Conservation (phyloP, 2,113 vertebrate species). For the Heterochromis multidens region DNA sequence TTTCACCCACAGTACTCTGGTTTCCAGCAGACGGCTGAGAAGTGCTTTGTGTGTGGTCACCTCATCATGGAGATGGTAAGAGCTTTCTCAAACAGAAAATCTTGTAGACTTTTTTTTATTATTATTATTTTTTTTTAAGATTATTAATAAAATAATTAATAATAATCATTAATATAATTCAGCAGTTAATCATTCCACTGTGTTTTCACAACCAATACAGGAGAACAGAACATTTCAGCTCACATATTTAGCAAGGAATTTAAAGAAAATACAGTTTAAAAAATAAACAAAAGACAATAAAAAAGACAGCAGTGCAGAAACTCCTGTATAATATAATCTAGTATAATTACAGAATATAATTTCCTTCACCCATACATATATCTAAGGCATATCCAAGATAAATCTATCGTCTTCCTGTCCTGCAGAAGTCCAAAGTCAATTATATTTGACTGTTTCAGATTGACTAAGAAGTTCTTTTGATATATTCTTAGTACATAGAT, state of each 20-base stretch:
- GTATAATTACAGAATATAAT: background rate
- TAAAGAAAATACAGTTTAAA: background rate
- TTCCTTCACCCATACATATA: background rate
- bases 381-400: background rate
- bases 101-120: too few relatives aligned
- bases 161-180: background rate
- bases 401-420: background rate
- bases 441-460: background rate
- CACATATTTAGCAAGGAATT: background rate
- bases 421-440: background rate
- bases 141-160: too few relatives aligned
- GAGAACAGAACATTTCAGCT: background rate
- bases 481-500: too few relatives aligned
- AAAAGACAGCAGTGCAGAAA: too few relatives aligned
- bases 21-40: constrained; percentile 98
- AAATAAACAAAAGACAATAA: background rate
- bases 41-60: constrained; percentile 98
- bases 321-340: background rate
- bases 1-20: constrained; percentile 88
- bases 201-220: background rate
- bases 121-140: too few relatives aligned
- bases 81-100: background rate
- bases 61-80: constrained; percentile 99
- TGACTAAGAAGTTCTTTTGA: too few relatives aligned
- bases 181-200: background rate